A percentile compares a stretch with the other conserved stretches of the same genome.
Conservation (phyloP, 2,113 vertebrate genomes). For the Nothobranchius furzeri region DNA sequence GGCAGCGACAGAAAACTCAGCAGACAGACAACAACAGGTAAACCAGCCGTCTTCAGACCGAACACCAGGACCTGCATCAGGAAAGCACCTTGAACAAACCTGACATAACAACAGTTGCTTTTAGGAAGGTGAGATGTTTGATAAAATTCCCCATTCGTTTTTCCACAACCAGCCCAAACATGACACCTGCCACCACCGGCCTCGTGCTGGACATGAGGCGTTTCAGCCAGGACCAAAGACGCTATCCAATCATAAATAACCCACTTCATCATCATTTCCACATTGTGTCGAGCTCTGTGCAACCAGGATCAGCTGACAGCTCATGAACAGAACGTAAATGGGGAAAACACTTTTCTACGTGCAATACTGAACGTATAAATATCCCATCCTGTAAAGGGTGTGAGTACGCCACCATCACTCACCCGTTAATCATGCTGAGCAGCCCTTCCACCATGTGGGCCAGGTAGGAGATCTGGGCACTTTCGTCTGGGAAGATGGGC, state of each 20-base stretch:
- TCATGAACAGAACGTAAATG: background rate
- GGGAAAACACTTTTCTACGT: background rate
- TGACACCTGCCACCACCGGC: too few species aligned
- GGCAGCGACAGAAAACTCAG: background rate
- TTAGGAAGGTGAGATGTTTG: too few species aligned
- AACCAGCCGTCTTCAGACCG: too few species aligned
- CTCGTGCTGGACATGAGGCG: background rate
- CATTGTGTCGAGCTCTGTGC: background rate
- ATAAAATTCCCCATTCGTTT: too few species aligned
- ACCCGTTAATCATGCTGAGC: constrained; percentile 98
- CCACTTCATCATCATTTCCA: background rate
- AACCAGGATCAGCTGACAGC: background rate
- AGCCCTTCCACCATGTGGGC: constrained; percentile 98
- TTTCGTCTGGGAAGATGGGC: constrained; percentile 94
- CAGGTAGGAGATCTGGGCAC: constrained; percentile 95
- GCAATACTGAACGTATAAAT: background rate
- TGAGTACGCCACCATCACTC: constrained; percentile 63
- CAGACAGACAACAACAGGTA: background rate
- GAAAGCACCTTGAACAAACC: too few species aligned
- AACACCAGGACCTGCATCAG: too few species aligned
- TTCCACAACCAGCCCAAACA: too few species aligned
- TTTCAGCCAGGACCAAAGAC: background rate
- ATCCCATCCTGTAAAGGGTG: background rate
- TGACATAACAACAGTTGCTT: too few species aligned
- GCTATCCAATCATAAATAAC: background rate